These are phyloP conservation scores for Sebastes taczanowskii DNA, from an alignment of 2,797 vertebrate species.

Conservation along the genomic window DNA sequence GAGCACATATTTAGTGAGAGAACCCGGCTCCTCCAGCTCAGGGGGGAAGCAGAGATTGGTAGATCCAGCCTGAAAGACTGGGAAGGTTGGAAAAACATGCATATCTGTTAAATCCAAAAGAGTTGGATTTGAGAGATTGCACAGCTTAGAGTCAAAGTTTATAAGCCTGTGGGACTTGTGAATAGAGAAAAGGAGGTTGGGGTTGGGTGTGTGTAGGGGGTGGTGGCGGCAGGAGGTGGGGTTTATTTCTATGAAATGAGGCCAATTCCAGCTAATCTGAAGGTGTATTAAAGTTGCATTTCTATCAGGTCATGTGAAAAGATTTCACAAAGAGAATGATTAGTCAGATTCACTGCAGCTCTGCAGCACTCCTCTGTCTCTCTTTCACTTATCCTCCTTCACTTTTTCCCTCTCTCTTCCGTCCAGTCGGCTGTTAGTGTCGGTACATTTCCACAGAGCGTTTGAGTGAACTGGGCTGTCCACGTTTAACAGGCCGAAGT, in stretches of 20 bases:
- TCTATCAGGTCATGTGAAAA: constrained; percentile 39
- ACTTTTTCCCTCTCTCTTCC: neutral
- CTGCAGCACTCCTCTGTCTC: neutral
- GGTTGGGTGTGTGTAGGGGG: neutral
- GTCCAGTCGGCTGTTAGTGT: constrained; percentile 13
- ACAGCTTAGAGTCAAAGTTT: constrained; percentile 51
- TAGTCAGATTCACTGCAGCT: constrained; percentile 40
- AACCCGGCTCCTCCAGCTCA: constrained; percentile 8
- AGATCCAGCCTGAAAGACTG: constrained; percentile 32
- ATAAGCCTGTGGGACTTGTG: constrained; percentile 50
- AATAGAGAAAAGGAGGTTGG: constrained; percentile 27
- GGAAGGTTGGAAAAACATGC: constrained; percentile 30
- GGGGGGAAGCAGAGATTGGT: constrained; percentile 1
- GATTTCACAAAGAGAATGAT: constrained; percentile 56
- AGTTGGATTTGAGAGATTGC: constrained; percentile 53
- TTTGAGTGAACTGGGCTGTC: neutral
- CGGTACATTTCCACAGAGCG: constrained; percentile 17
- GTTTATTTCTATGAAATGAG: constrained; percentile 55
- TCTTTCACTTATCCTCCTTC: constrained; percentile 2
- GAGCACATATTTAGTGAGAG: constrained; percentile 11
- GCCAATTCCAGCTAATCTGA: constrained; percentile 65
- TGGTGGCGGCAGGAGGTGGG: neutral
- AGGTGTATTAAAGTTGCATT: constrained; percentile 59
- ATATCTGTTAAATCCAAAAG: constrained; percentile 57
- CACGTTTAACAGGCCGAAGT: constrained; percentile 36